Evolutionary conservation across 2,797 vertebrate species (phyloP).

Genomic region (Podarcis lilfordi): DNA sequence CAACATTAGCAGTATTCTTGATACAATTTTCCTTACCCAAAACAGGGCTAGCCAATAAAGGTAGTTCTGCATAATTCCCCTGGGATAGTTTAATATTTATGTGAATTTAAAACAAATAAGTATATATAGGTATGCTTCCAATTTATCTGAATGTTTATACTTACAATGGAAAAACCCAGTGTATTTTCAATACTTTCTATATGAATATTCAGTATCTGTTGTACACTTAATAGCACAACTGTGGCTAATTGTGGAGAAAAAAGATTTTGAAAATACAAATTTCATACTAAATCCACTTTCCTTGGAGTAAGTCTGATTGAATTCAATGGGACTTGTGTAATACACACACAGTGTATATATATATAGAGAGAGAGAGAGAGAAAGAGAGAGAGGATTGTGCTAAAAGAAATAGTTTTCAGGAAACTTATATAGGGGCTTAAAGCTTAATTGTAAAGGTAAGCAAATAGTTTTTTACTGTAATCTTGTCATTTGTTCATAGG

Average conservation of each 20-base stretch:
- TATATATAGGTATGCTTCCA: neutral
- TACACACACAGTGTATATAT: too few species aligned
- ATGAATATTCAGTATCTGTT: neutral
- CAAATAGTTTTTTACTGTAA: neutral
- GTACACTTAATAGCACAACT: neutral
- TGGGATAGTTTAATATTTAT: neutral
- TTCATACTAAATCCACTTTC: too few species aligned
- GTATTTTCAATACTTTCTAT: neutral
- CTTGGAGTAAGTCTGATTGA: too few species aligned
- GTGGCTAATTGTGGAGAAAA: neutral
- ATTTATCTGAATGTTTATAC: neutral
- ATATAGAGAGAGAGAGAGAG: too few species aligned
- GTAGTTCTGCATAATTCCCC: neutral
- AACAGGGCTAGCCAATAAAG: neutral
- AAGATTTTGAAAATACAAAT: too few species aligned
- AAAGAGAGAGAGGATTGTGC: too few species aligned
- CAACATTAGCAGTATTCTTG: neutral
- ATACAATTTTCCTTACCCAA: neutral
- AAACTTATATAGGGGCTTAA: neutral
- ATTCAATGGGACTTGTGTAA: too few species aligned
- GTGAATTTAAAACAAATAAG: neutral
- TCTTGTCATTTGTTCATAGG: neutral
- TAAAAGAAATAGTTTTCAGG: neutral
- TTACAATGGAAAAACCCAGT: neutral
- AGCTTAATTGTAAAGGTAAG: neutral